Conservation (phyloP, 1,140 invertebrate species). For the Kradibia gibbosae region DNA sequence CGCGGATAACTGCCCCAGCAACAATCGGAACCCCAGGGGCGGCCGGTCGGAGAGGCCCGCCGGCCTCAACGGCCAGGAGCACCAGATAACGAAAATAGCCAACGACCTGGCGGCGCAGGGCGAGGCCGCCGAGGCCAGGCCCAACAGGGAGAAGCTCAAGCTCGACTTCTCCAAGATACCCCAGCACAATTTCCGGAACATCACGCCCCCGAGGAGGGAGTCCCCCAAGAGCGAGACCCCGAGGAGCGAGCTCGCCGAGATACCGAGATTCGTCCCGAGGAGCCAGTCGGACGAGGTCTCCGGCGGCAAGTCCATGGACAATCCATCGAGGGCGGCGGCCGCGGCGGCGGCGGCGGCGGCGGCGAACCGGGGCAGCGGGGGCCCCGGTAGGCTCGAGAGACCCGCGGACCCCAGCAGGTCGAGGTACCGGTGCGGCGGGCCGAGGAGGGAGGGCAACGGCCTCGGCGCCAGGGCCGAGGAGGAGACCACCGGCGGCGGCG, state of each 20-base stretch:
- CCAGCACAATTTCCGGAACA: slow-evolving; percentile 64
- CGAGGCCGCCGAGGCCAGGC: slow-evolving; percentile 43
- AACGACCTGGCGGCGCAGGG: neutral
- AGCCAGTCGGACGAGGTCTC: slow-evolving; percentile 9
- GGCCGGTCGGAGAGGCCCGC: neutral
- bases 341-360: too few relatives aligned
- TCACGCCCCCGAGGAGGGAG: slow-evolving; percentile 58
- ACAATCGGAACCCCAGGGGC: too few relatives aligned
- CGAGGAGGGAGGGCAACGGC: too few relatives aligned
- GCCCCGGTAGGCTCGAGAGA: neutral
- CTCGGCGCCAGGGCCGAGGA: too few relatives aligned
- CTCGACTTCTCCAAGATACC: slow-evolving; percentile 80
- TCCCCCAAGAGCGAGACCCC: slow-evolving; percentile 53
- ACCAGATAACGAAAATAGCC: neutral
- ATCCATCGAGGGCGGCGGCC: slow-evolving; percentile 52
- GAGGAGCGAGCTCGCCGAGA: slow-evolving; percentile 43
- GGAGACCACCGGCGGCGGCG: too few relatives aligned
- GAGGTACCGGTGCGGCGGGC: too few relatives aligned
- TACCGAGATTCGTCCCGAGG: slow-evolving; percentile 21
- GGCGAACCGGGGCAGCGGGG: neutral
- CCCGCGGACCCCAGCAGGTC: neutral
- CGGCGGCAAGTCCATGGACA: slow-evolving; percentile 52
- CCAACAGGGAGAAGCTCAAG: slow-evolving; percentile 73
- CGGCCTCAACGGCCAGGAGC: too few relatives aligned
- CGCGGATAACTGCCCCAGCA: neutral